Base-by-base conservation (phyloP, 2,888 invertebrate genomes). In the Leucoma salicis region DNA sequence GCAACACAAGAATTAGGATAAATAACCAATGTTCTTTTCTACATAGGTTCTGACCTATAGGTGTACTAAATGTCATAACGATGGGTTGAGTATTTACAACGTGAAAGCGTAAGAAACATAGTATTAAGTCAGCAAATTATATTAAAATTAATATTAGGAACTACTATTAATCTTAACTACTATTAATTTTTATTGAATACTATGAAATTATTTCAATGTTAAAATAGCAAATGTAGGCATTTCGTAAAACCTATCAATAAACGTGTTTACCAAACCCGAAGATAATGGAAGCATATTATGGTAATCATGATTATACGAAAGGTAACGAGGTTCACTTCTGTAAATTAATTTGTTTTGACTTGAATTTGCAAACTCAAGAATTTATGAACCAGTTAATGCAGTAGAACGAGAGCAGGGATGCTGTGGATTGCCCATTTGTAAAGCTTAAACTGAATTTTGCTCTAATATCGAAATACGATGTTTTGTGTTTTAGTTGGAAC, bases 261-360 rank as follows among this genome's bases (percentile, higher is more conserved):
- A 46, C 46, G 18, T 58, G 45, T 60, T 65, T 57, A 49, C 46
- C 47, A 46, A 51, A 46, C 49, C 52, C 24, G 14, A 41, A 56
- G 47, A 53, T 63, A 66, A 63, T 63, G 57, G 58, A 45, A 52
- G 48, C 45, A 46, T 56, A 53, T 54, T 60, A 63, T 47, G 53
- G 36, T 48, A 56, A 66, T 57, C 46, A 10, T 35, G 34, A 53
- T 58, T 50, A 53, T 44, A 32, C 37, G 14, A 50, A 44, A 39
- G 39, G 42, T 50, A 56, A 50, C 46, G 35, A 47, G 39, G 40
- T 51, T 50, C 21, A 31, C 39, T 31, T 42, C 32, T 16, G 45
- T 55, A 39, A 49, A 58, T 55, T 55, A 42, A 55, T 46, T 58
- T 40, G 34, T 40, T 18, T 29, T 39, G 42, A 53, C 54, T 53